A percentile compares a stretch with the other conserved stretches of the same genome.
Evolutionary conservation across 2,113 vertebrate genomes (phyloP).

Genomic region (Cinclus mexicanus): DNA sequence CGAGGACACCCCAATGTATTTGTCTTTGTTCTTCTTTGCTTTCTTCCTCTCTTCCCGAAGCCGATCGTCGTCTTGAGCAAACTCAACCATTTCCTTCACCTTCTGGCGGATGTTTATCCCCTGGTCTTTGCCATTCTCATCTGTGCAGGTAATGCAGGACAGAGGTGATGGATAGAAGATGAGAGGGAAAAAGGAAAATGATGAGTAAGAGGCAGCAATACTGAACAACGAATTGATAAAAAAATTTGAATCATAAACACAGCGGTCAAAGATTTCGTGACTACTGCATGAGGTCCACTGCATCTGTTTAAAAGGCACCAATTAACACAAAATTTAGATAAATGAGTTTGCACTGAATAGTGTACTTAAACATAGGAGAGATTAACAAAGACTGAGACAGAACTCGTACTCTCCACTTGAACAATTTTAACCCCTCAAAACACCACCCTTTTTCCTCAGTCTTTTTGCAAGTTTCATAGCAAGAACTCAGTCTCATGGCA

Average conservation of each 20-base stretch:
- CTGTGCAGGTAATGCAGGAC: conserved; percentile 61
- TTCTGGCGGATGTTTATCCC: conserved; percentile 98
- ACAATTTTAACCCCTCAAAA: conserved; percentile 43
- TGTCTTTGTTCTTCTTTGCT: conserved; percentile 98
- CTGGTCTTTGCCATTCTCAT: conserved; percentile 98
- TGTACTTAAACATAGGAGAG: neutral
- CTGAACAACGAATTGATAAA: neutral
- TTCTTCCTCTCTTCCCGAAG: conserved; percentile 97
- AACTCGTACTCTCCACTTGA: neutral
- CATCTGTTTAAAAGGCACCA: neutral
- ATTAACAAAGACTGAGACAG: neutral
- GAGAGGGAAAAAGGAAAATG: neutral
- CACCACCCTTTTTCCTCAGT: neutral
- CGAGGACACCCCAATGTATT: conserved; percentile 95
- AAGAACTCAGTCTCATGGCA: neutral
- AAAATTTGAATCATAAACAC: neutral
- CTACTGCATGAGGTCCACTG: neutral
- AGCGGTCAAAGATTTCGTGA: neutral
- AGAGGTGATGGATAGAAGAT: neutral
- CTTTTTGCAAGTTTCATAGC: conserved; percentile 53
- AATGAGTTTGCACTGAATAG: neutral
- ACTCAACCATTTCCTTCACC: conserved; percentile 95
- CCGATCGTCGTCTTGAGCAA: conserved; percentile 95
- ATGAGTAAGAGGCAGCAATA: neutral
- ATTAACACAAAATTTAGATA: neutral